Conservation (phyloP, 2,888 invertebrate species). For the Pyrochroa serraticornis region DNA sequence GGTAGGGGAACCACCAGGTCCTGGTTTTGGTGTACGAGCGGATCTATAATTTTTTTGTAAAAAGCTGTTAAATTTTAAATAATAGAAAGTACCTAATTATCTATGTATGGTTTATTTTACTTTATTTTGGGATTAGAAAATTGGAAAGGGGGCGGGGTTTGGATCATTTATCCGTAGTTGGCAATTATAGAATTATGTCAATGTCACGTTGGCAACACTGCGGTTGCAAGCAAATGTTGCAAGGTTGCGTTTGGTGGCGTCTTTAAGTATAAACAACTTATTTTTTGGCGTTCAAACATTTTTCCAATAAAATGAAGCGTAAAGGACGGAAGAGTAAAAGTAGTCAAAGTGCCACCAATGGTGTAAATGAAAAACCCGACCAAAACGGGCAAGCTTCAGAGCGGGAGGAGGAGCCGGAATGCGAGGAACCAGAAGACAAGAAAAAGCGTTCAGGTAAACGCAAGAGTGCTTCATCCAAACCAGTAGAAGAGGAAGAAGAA, state of each 20-base stretch:
- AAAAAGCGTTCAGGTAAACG: constrained; percentile 39
- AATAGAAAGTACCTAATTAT: constrained; percentile 12
- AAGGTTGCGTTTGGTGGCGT: constrained; percentile 11
- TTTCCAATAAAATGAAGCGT: neutral
- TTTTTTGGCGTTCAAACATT: too few relatives aligned
- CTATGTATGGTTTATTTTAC: neutral
- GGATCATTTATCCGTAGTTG: neutral
- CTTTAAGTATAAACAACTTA: too few relatives aligned
- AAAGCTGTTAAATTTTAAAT: too few relatives aligned
- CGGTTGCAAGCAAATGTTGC: constrained; percentile 1
- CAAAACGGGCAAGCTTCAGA: constrained; percentile 36
- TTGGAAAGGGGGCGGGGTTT: neutral
- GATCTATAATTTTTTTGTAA: constrained; percentile 63
- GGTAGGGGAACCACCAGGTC: constrained; percentile 85
- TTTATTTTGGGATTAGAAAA: too few relatives aligned
- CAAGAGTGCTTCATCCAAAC: constrained; percentile 31
- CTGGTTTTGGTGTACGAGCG: constrained; percentile 84
- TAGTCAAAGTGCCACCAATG: constrained; percentile 4
- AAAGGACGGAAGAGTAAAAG: constrained; percentile 12
- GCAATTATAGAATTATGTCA: neutral
- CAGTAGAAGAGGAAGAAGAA: constrained; percentile 47
- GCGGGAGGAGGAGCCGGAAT: constrained; percentile 42
- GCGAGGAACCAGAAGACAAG: constrained; percentile 41
- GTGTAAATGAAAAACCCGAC: constrained; percentile 12
- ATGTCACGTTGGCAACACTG: constrained; percentile 9